These are phyloP conservation scores for Alectura lathami DNA, from an alignment of 2,113 vertebrate genomes.

Conservation along the genomic window DNA sequence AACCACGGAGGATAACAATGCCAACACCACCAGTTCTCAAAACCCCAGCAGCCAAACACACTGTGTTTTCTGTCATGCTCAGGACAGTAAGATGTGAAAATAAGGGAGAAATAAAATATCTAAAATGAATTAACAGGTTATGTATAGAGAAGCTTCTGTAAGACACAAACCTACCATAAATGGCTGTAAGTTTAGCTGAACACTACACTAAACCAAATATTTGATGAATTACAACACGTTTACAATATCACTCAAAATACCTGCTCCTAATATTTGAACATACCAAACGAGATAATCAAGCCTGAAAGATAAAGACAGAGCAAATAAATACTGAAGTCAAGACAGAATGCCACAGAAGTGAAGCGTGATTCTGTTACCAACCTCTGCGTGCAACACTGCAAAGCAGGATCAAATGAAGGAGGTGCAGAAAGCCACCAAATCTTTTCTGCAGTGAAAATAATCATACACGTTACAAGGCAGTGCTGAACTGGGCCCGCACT, in stretches of 20 bases:
- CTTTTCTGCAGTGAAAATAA: background rate
- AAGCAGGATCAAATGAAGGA: background rate
- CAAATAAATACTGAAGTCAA: background rate
- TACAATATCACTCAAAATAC: background rate
- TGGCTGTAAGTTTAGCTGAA: background rate
- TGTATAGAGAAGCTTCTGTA: background rate
- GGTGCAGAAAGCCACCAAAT: background rate
- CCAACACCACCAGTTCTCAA: background rate
- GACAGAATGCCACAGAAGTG: background rate
- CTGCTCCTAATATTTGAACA: background rate
- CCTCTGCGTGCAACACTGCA: background rate
- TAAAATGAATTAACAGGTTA: background rate
- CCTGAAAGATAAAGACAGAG: background rate
- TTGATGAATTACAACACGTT: background rate
- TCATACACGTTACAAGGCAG: accelerated
- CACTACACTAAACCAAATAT: background rate
- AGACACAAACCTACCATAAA: background rate
- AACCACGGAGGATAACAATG: background rate
- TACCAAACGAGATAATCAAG: background rate
- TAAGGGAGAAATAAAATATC: background rate
- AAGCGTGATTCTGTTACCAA: background rate
- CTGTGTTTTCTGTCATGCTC: background rate
- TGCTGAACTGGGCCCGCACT: background rate
- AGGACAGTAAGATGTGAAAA: background rate
- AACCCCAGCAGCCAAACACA: background rate